phyloP scores from a whole-genome alignment of 2,113 vertebrate genomes.

The Protomyctophum bolini region DNA sequence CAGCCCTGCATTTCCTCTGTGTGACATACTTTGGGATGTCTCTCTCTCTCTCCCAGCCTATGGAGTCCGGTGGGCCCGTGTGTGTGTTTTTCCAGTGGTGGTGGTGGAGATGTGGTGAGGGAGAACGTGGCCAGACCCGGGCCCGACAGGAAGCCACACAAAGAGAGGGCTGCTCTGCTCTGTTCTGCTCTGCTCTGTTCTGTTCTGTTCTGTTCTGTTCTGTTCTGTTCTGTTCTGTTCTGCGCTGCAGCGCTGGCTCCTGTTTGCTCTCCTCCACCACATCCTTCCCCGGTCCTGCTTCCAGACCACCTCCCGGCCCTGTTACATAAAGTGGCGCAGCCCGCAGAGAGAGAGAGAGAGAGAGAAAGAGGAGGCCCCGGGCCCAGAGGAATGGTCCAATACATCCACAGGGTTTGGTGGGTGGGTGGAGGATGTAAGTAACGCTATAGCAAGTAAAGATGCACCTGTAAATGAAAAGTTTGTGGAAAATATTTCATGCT shows the following conservation, averaged over 20 bases:
- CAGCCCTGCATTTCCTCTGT: neutral
- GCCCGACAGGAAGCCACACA: conserved; percentile 63
- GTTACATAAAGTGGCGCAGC: conserved; percentile 8
- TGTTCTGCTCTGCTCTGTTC: neutral
- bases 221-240: conserved; percentile 7
- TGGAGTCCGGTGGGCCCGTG: conserved; percentile 30
- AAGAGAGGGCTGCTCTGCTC: conserved; percentile 32
- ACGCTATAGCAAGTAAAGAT: neutral
- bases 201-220: neutral
- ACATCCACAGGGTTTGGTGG: neutral
- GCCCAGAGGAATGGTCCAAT: neutral
- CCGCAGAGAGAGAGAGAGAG: neutral
- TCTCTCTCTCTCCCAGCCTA: neutral
- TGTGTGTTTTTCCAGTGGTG: conserved; percentile 47
- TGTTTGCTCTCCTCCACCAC: conserved; percentile 59
- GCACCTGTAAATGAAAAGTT: too few species aligned
- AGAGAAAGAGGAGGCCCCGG: neutral
- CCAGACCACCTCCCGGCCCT: conserved; percentile 6
- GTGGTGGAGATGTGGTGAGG: conserved; percentile 52
- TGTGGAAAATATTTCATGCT: too few species aligned
- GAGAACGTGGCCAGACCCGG: conserved; percentile 21
- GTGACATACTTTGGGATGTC: conserved; percentile 23
- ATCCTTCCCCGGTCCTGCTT: conserved; percentile 59
- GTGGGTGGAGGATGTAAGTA: neutral
- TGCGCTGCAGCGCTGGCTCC: conserved; percentile 23